Conservation (phyloP, 2,797 vertebrate genomes). For the Nannoperca australis region DNA sequence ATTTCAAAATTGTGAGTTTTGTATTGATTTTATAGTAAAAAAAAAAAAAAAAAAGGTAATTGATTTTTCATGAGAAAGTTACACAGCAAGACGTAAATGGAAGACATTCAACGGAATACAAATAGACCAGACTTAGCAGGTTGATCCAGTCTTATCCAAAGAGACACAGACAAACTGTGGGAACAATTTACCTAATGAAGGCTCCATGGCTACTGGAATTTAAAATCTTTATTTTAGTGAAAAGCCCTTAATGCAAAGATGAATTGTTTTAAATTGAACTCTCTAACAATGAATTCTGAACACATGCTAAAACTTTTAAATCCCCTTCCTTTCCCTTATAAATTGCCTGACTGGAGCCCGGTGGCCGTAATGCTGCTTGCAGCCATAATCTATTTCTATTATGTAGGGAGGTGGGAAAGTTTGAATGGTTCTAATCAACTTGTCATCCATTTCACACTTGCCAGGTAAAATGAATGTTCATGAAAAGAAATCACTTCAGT, state of each 20-base stretch:
- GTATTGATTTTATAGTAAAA: conserved; percentile 23
- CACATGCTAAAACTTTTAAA: conserved; percentile 61
- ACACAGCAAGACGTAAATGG: conserved; percentile 21
- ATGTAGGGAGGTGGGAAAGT: conserved; percentile 52
- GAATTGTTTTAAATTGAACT: conserved; percentile 54
- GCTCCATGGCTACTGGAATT: conserved; percentile 35
- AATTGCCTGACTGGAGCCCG: conserved; percentile 45
- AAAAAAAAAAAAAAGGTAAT: not conserved
- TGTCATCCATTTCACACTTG: conserved; percentile 58
- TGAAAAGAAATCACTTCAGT: conserved; percentile 57
- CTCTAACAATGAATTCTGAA: conserved; percentile 41
- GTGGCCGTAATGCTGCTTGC: conserved; percentile 45
- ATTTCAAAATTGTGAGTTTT: conserved; percentile 22
- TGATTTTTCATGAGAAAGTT: conserved; percentile 37
- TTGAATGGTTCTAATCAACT: conserved; percentile 69
- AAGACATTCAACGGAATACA: conserved; percentile 25
- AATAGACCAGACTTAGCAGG: conserved; percentile 11
- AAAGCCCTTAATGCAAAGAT: conserved; percentile 49
- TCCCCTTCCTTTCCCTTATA: conserved; percentile 48
- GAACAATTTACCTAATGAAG: conserved; percentile 52
- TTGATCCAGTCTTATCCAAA: conserved; percentile 20
- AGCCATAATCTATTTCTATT: conserved; percentile 65
- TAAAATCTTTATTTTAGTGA: conserved; percentile 54
- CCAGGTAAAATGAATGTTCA: conserved; percentile 58
- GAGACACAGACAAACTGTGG: conserved; percentile 30